Conservation (phyloP, 2,888 invertebrate genomes). For the Ichneumoninae sp. region DNA sequence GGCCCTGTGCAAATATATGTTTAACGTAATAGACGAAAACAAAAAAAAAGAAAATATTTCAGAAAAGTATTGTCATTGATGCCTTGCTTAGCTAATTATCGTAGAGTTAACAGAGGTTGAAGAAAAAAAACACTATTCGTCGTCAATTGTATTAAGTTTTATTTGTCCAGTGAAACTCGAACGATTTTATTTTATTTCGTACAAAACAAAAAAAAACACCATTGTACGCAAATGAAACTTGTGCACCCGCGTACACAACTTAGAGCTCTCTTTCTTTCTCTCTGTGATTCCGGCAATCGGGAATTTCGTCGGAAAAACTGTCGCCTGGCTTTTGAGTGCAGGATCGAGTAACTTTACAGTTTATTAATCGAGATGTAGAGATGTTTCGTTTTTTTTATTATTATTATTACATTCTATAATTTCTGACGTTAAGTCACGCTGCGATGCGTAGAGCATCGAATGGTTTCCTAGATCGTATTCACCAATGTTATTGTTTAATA, state of each 20-base stretch:
- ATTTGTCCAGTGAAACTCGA: conserved; percentile 28
- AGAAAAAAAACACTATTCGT: conserved; percentile 70
- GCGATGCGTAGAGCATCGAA: conserved; percentile 49
- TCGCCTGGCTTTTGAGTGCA: conserved; percentile 18
- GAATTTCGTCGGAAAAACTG: conserved; percentile 44
- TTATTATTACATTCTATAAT: conserved; percentile 31
- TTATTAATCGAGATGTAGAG: conserved; percentile 34
- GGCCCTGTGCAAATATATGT: conserved; percentile 71
- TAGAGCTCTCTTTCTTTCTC: conserved; percentile 49
- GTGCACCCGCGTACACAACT: conserved; percentile 53
- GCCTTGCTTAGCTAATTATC: conserved; percentile 78
- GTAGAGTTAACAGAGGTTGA: conserved; percentile 68
- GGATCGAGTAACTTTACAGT: conserved; percentile 31
- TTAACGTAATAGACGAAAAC: conserved; percentile 52
- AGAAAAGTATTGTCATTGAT: conserved; percentile 76
- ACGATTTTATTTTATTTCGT: conserved; percentile 7
- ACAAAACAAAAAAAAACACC: conserved; percentile 17
- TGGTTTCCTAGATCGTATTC: conserved; percentile 66
- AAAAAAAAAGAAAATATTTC: conserved; percentile 63
- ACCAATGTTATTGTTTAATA: conserved; percentile 74
- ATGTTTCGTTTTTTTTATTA: conserved; percentile 28
- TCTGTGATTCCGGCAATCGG: conserved; percentile 39
- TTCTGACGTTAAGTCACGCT: conserved; percentile 60
- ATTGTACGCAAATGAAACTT: conserved; percentile 34
- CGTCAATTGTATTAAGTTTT: conserved; percentile 74